Base-by-base conservation (phyloP, 2,113 vertebrate species). In the Periophthalmus modestus region DNA sequence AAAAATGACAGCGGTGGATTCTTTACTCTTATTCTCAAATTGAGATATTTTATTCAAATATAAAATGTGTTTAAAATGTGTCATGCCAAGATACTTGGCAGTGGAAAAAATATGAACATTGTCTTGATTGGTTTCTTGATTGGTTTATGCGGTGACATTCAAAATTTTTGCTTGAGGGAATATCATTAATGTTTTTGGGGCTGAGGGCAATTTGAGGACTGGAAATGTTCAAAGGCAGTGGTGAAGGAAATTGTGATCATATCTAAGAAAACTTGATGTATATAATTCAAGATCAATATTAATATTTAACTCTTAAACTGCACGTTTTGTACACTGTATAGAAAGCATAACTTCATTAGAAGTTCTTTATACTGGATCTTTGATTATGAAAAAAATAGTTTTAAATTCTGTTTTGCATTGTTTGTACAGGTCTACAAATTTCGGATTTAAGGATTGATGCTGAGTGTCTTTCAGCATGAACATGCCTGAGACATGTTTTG, bases 311-410 rank as follows among this genome's bases (percentile, higher is more conserved):
- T 89, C 83, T 80, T 77, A 73, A 88, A 88, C 86, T 92, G 91
- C 92, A 92, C 84, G 89, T 92, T 93, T 93, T 92, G 89, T 93
- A 93, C 90, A 92, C 89, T 93, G 88, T 92, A 91, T 85, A 89
- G 85, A 85, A 85, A 82, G 77, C 67, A 65, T 82, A 74, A 80
- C 84, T 89, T 87, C 52, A 52, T 71, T 75, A 21, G 75, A 88
- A 85, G 89, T 88, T 89, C 88, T 87, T 88, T 90, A 81, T 91
- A 91, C 90, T 92, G 91, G 91, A 91, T 88, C 87, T 91, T 85
- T 87, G 69, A 80, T 74, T 85, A 78, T 13, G 46, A 79, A 59
- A 86, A 39, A 73, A 81, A 58, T 70, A 85, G 82, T 72, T 81
- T 87, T 78, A 13, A 76, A 72, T 81, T 82, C 72, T 74, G 77